These are phyloP conservation scores for Selenia dentaria DNA, from an alignment of 2,888 invertebrate species.

Conservation along the genomic window DNA sequence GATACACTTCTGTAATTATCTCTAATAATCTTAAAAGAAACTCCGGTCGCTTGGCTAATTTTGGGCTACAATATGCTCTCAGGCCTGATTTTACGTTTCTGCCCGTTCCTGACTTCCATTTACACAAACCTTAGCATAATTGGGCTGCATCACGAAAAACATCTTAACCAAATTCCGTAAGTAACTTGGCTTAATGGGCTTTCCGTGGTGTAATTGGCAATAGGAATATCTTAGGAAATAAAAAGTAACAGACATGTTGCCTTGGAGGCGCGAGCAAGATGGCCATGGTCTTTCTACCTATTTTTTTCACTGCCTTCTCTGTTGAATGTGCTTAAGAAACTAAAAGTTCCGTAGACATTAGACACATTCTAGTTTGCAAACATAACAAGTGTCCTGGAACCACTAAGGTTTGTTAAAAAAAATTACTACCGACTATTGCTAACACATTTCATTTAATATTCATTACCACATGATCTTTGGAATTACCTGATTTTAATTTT, in stretches of 20 bases:
- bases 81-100: too few species aligned
- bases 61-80: too few species aligned
- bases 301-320: slow-evolving; percentile 60
- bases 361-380: slow-evolving; percentile 2
- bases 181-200: slow-evolving; percentile 63
- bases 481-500: too few species aligned
- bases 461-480: slow-evolving; percentile 12
- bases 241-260: slow-evolving; percentile 54
- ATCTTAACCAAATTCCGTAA: slow-evolving; percentile 42
- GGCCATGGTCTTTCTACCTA: slow-evolving; percentile 74
- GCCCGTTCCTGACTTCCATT: too few species aligned
- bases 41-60: too few species aligned
- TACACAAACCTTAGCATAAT: slow-evolving; percentile 43
- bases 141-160: slow-evolving; percentile 39
- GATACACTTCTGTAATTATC: too few species aligned
- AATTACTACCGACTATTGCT: not conserved
- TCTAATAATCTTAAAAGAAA: too few species aligned
- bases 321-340: slow-evolving; percentile 60
- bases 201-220: slow-evolving; percentile 49
- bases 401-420: slow-evolving; percentile 6
- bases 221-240: slow-evolving; percentile 40
- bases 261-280: slow-evolving; percentile 80
- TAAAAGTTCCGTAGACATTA: slow-evolving; percentile 51
- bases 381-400: not conserved
- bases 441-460: not conserved